These are phyloP conservation scores for Pseudopipra pipra DNA, from an alignment of 2,113 vertebrate species.

Conservation along the genomic window DNA sequence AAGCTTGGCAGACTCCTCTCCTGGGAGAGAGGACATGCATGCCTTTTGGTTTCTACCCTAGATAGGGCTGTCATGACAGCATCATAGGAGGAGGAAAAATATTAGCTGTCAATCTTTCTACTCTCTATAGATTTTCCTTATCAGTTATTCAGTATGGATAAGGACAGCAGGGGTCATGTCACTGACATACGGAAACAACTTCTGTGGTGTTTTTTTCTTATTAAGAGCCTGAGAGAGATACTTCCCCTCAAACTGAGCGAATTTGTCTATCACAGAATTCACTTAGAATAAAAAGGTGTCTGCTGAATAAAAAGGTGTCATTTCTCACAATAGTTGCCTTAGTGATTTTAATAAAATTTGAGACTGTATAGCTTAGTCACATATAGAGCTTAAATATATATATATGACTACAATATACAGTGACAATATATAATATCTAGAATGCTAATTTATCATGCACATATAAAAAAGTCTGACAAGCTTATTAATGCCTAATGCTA, in stretches of 20 bases:
- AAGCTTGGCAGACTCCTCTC: background rate
- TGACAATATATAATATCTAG: background rate
- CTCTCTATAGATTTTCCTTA: background rate
- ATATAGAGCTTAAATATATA: background rate
- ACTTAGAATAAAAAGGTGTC: background rate
- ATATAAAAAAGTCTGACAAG: background rate
- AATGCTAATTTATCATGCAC: background rate
- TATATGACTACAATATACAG: background rate
- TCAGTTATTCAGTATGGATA: background rate
- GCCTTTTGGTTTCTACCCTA: background rate
- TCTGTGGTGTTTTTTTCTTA: background rate
- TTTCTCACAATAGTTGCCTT: background rate
- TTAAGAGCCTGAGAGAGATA: background rate
- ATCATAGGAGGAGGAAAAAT: background rate
- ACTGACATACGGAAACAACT: background rate
- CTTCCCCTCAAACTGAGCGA: background rate
- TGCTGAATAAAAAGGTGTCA: background rate
- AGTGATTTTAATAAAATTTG: background rate
- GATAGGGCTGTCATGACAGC: background rate
- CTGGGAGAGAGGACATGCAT: fast-evolving
- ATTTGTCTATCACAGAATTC: background rate
- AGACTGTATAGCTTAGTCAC: background rate
- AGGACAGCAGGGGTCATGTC: background rate
- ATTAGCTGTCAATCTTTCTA: background rate
- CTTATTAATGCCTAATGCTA: background rate